Evolutionary conservation across 2,113 vertebrate species (phyloP).

Genomic region (cattle (Bos taurus)): DNA sequence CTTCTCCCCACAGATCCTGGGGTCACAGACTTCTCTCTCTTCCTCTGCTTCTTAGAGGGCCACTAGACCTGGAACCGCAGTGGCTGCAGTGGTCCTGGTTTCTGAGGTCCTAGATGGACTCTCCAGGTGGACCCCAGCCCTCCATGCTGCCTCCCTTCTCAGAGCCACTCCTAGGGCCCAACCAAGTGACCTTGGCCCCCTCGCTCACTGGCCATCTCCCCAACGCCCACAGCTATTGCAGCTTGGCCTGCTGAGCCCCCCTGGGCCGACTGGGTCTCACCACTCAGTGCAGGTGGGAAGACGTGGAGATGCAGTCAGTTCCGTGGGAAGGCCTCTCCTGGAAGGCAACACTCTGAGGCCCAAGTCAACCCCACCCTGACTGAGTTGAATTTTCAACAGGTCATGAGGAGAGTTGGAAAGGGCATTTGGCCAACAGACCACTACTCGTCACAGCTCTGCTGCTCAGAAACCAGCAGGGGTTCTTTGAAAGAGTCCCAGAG

Average conservation of each 20-base stretch:
- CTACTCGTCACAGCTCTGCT: not conserved
- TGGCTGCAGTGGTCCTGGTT: rapidly evolving
- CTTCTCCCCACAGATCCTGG: not conserved
- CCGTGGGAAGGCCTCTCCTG: not conserved
- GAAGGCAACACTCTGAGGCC: not conserved
- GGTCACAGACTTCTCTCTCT: not conserved
- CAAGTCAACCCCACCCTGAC: not conserved
- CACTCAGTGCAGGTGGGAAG: not conserved
- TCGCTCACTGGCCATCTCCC: not conserved
- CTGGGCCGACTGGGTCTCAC: not conserved
- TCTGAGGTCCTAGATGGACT: not conserved
- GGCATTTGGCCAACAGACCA: not conserved
- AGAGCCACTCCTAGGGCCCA: not conserved
- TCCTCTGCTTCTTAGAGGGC: not conserved
- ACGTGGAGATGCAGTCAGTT: not conserved
- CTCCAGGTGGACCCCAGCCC: not conserved
- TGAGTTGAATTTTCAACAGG: not conserved
- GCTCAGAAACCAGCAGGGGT: not conserved
- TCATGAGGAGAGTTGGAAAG: not conserved
- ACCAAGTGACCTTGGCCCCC: not conserved
- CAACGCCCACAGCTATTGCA: not conserved
- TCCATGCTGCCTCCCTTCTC: not conserved
- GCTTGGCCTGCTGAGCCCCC: not conserved
- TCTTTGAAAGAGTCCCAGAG: not conserved
- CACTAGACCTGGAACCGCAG: not conserved